These are phyloP conservation scores for Aradophagus sp. DNA, from an alignment of 1,140 invertebrate genomes.

Conservation along the genomic window DNA sequence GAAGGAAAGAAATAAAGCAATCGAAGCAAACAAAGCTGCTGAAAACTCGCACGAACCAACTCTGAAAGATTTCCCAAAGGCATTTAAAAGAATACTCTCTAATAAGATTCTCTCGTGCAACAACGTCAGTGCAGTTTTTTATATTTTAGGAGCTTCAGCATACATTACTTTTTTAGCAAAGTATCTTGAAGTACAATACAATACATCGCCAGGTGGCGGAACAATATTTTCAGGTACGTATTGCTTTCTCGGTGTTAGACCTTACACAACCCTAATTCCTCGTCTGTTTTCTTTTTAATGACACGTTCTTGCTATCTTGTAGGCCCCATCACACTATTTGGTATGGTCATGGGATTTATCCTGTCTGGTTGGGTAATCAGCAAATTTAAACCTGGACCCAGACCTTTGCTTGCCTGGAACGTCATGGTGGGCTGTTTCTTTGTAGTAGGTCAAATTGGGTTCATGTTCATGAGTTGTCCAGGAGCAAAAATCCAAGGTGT, in stretches of 20 bases:
- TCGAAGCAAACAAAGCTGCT: slow-evolving; percentile 22
- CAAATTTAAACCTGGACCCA: slow-evolving; percentile 78
- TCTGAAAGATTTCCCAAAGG: slow-evolving; percentile 75
- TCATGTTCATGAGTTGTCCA: slow-evolving; percentile 78
- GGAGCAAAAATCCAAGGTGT: slow-evolving; percentile 68
- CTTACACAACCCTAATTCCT: too few species aligned
- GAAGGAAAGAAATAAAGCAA: slow-evolving; percentile 54
- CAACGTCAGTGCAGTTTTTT: slow-evolving; percentile 77
- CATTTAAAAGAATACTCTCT: slow-evolving; percentile 77
- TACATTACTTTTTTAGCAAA: slow-evolving; percentile 83
- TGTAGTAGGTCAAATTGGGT: slow-evolving; percentile 73
- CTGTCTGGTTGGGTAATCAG: slow-evolving; percentile 79
- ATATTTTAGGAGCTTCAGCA: slow-evolving; percentile 79
- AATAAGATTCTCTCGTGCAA: slow-evolving; percentile 79
- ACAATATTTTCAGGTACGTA: slow-evolving; percentile 78
- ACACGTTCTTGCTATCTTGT: slow-evolving; percentile 28
- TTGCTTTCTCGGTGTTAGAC: too few species aligned
- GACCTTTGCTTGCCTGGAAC: slow-evolving; percentile 79
- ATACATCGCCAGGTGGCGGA: slow-evolving; percentile 78
- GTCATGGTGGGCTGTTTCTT: slow-evolving; percentile 78
- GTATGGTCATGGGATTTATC: slow-evolving; percentile 79
- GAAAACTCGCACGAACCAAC: slow-evolving; percentile 49
- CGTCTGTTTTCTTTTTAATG: slow-evolving; percentile 1
- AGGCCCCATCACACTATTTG: slow-evolving; percentile 76
- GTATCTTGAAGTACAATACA: slow-evolving; percentile 83